Conservation (phyloP, 92 coral and sea anemone species). For the Palythoa grandis region DNA sequence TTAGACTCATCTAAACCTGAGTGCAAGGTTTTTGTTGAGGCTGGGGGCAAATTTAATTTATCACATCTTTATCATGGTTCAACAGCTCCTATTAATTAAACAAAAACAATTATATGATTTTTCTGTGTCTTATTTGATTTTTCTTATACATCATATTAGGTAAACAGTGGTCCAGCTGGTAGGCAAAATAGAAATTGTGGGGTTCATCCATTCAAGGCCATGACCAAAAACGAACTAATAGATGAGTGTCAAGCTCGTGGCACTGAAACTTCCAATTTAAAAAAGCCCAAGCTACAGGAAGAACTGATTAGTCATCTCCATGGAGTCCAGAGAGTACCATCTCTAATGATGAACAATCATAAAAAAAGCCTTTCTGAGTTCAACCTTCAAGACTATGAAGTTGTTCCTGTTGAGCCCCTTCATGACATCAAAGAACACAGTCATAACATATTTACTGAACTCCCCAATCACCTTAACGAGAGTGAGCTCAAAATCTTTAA, state of each 20-base stretch:
- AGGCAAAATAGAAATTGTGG: constrained; percentile 40
- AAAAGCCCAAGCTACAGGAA: constrained; percentile 1
- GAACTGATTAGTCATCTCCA: constrained; percentile 34
- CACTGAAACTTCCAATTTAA: constrained; percentile 7
- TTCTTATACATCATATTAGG: not conserved
- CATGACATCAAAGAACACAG: constrained; percentile 46
- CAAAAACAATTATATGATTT: no score
- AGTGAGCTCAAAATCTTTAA: no score
- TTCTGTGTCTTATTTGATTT: no score
- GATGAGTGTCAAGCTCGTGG: constrained; percentile 21
- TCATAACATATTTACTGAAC: constrained; percentile 40
- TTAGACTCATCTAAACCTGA: no score
- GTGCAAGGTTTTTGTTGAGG: no score
- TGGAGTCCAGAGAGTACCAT: constrained; percentile 53
- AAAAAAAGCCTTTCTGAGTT: constrained; percentile 18
- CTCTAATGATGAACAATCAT: constrained; percentile 15
- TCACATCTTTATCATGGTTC: no score
- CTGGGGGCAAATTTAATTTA: no score
- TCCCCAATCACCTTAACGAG: not conserved
- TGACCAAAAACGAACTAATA: constrained; percentile 39
- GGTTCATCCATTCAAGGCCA: constrained; percentile 32
- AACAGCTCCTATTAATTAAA: no score
- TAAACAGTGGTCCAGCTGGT: constrained; percentile 39
- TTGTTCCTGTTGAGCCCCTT: constrained; percentile 47
- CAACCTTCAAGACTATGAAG: constrained; percentile 37